Evolutionary conservation across 2,113 vertebrate genomes (phyloP), one percentile per base, ranked within the genome.

Genomic region (Lethenteron reissneri): DNA sequence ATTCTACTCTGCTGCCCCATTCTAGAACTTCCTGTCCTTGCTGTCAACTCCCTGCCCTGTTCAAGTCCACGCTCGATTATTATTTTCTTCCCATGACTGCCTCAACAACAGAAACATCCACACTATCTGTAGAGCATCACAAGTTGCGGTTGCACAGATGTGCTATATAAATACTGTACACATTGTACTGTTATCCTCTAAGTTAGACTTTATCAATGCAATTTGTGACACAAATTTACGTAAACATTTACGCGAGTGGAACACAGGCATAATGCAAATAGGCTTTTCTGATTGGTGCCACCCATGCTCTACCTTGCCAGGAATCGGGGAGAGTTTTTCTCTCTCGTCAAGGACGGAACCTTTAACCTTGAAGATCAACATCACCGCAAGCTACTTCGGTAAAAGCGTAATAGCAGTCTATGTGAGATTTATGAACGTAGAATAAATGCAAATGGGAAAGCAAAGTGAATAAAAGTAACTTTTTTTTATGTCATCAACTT

Each of bases 371-470:
- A 92, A 74, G 83, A 91, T 10, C 85, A 87, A 70, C 71, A 81
- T 70, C 94, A 99, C 77, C 86, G 85, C 78, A 89, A 96, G 70
- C 74, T 99, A 19, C 84, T 99, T 78, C 80, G 89, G 94, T 95
- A 81, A 85, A 25, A 15, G 11, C 56, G 15, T 64, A 19, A 72
- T 8, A 14, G 69, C 69, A 75, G 41, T 10, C 1, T 11, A 15
- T 14, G 11, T 17, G 41, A 57, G 14, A 56, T 8, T 21, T 56
- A n/a, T 17, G 4, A 12, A 17, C 70, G 17, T 58, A 25, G 21
- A 58, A 14, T 58, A 56, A 58, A 13, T 14, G 17, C 21, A 57
- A 56, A 10, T 15, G 58, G 9, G 17, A 25, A n/a, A 58, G 56
- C 12, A 68, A 8, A 41, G 56, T 12, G 71, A 13, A 11, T 25